Percentiles rank a stretch among this genome's conserved stretches.
These are phyloP conservation scores for Xenotilapia caudafasciata DNA, from an alignment of 2,113 vertebrate species.

Conservation along the genomic window DNA sequence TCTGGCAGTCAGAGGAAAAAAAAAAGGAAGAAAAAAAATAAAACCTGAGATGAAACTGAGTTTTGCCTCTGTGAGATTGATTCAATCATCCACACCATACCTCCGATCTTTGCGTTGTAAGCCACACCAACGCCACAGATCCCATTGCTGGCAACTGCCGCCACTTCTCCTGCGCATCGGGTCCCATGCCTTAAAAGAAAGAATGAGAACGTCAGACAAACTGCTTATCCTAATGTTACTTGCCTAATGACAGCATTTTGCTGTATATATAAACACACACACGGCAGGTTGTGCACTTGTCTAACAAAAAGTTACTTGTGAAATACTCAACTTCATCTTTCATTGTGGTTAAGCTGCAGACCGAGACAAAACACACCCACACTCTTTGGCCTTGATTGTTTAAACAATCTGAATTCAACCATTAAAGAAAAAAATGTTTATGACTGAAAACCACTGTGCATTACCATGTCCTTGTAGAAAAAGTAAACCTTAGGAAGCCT, in stretches of 20 bases:
- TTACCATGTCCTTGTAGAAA: neutral
- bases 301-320: neutral
- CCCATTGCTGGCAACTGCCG: slow-evolving; percentile 89
- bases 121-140: slow-evolving; percentile 95
- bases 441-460: neutral
- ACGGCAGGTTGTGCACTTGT: neutral
- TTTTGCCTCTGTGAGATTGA: neutral
- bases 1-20: neutral
- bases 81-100: slow-evolving; percentile 57
- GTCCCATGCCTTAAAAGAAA: slow-evolving; percentile 83
- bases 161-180: slow-evolving; percentile 92
- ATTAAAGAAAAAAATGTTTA: neutral
- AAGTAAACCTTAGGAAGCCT: slow-evolving; percentile 5
- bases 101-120: slow-evolving; percentile 93
- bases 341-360: neutral
- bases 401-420: neutral
- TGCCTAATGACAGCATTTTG: neutral
- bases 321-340: neutral
- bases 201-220: neutral
- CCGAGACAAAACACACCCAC: slow-evolving; percentile 28
- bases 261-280: neutral
- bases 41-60: neutral
- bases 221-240: neutral
- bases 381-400: slow-evolving; percentile 24
- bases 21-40: neutral